Conservation (phyloP, 2,888 invertebrate species). For the Cyaniris semiargus region DNA sequence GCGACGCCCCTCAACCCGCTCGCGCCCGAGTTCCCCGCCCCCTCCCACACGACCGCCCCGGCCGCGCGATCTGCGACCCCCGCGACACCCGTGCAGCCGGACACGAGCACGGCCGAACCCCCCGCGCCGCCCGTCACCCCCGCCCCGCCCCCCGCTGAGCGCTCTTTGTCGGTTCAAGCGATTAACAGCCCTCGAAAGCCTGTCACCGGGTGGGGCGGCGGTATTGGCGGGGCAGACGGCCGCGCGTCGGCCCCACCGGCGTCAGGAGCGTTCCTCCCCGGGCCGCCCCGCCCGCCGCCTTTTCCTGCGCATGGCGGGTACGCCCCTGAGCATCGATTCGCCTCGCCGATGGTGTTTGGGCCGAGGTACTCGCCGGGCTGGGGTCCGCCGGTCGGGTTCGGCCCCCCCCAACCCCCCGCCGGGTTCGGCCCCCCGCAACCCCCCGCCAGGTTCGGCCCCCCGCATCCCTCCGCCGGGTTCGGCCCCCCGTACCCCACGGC, state of each 20-base stretch:
- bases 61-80: not conserved
- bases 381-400: not conserved
- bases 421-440: not conserved
- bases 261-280: not conserved
- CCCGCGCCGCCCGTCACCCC: not conserved
- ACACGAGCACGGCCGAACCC: constrained; percentile 17
- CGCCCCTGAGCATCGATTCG: not conserved
- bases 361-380: not conserved
- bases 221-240: not conserved
- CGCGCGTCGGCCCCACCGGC: not conserved
- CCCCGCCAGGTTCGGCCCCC: not conserved
- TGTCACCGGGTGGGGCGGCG: not conserved
- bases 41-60: constrained; percentile 21
- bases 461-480: not conserved
- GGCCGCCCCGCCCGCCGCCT: not conserved
- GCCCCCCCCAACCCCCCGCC: not conserved
- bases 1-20: constrained; percentile 36
- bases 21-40: constrained; percentile 32
- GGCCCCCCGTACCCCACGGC: not conserved
- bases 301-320: not conserved
- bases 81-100: not conserved
- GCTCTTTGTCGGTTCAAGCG: not conserved
- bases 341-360: not conserved
- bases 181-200: not conserved
- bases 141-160: not conserved